Percentiles rank a stretch among this genome's conserved stretches.
Evolutionary conservation across 2,797 vertebrate species (phyloP).

Genomic region (Neostethus bicornis): DNA sequence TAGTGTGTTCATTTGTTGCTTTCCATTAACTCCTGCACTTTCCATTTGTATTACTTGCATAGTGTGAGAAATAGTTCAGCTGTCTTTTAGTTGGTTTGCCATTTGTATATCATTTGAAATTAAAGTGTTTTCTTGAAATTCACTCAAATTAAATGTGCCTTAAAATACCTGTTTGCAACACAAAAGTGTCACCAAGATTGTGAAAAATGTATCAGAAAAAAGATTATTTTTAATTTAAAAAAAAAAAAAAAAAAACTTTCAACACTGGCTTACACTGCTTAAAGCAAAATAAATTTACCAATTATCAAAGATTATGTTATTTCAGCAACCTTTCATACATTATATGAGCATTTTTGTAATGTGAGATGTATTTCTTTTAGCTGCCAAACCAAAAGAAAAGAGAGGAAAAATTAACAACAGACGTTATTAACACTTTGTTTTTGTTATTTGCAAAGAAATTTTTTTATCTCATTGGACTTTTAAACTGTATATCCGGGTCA

Average conservation of each 20-base stretch:
- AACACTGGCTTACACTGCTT: neutral
- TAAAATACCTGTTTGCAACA: neutral
- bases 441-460: neutral
- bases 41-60: constrained; percentile 28
- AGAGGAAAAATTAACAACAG: neutral
- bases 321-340: neutral
- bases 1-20: constrained; percentile 16
- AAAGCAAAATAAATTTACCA: rapidly evolving
- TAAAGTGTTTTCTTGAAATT: neutral
- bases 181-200: neutral
- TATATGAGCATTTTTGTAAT: neutral
- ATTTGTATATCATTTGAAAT: constrained; percentile 2
- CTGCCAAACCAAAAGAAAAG: neutral
- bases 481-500: constrained; percentile 21
- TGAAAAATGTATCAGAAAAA: constrained; percentile 20
- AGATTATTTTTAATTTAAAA: constrained; percentile 20
- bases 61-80: neutral
- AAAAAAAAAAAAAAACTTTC: neutral
- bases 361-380: neutral
- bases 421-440: constrained; percentile 16
- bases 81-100: neutral
- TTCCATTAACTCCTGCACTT: constrained; percentile 37
- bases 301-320: too few species aligned
- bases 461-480: constrained; percentile 7
- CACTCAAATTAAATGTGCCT: neutral